Evolutionary conservation across 2,113 vertebrate species (phyloP), one percentile per base, ranked within the genome.

Genomic region (Mustela nigripes): DNA sequence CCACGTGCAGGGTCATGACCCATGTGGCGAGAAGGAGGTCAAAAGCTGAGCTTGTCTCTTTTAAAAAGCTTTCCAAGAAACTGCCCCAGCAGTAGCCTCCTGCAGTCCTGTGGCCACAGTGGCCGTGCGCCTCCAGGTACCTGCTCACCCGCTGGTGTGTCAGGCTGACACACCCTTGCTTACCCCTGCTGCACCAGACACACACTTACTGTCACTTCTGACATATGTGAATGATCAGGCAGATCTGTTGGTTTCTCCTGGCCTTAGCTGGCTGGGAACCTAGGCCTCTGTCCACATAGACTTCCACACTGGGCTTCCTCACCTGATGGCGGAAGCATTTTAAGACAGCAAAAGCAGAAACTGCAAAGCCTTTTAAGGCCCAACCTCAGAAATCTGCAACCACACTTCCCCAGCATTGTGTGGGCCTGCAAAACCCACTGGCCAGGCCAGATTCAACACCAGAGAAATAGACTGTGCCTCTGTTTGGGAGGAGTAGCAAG

Each of bases 331-430:
- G 0, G 45, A 48, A 28, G 21, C 62, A 2, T 81, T 26, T 14
- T 15, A 19, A 5, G 28, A 71, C 5, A 11, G 24, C 56, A 39
- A 5, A 65, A 7, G 79, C 69, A 22, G 21, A 24, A 33, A 19
- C 50, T 22, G 1, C 56, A 1, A 48, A 7, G 76, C 82, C 53
- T 45, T 31, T 58, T 11, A 9, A 14, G 26, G 24, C 31, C 8
- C 5, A 10, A 12, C 36, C 42, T 79, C 79, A 36, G 53, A 19
- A 39, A 11, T 31, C 33, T 15, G 0, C 26, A 12, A 0, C 67
- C 5, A 0, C 4, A 0, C 6, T 24, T 9, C 4, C 7, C 71
- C 36, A 12, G 0, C 2, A 0, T 19, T 7, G n/a, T 10, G 22
- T 4, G 69, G 50, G 15, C 42, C 4, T 16, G 11, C 4, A 73